Evolutionary conservation across 2,888 invertebrate species (phyloP), one percentile per base, ranked within the genome.

Genomic region (Drepana falcataria): DNA sequence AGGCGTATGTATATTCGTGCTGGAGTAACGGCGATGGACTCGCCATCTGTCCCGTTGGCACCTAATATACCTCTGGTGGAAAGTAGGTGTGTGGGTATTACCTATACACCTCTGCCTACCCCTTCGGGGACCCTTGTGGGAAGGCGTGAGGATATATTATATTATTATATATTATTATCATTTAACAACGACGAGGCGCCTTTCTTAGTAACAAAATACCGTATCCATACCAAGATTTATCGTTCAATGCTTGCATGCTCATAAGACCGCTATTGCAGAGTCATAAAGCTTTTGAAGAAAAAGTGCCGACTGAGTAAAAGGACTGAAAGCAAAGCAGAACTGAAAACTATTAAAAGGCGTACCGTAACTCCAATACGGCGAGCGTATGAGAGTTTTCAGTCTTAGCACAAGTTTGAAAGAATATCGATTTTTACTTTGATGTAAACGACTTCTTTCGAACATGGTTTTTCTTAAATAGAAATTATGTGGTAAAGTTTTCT

Each of bases 261-360:
- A 65, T 57, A 59, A 54, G 60, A 57, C 60, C 57, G 68, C 69
- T 69, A 71, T 75, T 76, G 72, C 70, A 60, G 66, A 66, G 59
- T 52, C 49, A 60, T 60, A 59, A 69, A 61, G 65, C 60, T 68
- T 80, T 78, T 77, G 71, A 77, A 65, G 65, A 56, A 66, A 75
- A 78, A 77, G 67, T 71, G 71, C 67, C 59, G 65, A 68, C 73
- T 69, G 68, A 59, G 61, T 68, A 66, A 66, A 75, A 69, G 67
- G 65, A 61, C 59, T 66, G 60, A 71, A 72, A 59, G 66, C 64
- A 71, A 72, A 59, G 66, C 64, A 65, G 70, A 69, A 60, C 57
- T 65, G 56, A 61, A 64, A 70, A 66, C 57, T 66, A 47, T 63
- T 61, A 73, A 76, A 75, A 77, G 69, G 60, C 66, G 61, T 60